Percentiles rank a stretch among this genome's conserved stretches.
Evolutionary conservation across 2,113 vertebrate genomes (phyloP).

Genomic region (Podilymbus podiceps): DNA sequence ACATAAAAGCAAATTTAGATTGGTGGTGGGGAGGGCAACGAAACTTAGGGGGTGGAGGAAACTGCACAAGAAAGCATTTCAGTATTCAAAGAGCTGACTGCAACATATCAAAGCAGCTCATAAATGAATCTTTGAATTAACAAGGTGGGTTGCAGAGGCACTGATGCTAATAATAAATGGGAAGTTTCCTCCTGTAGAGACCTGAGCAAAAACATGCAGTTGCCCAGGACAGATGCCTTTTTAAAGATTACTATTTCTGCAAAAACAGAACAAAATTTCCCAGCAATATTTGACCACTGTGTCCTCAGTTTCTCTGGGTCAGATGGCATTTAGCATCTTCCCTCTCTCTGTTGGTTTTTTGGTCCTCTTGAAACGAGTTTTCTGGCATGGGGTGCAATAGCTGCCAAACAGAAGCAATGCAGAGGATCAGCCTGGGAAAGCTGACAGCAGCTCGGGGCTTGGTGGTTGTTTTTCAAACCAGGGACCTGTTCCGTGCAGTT

Average conservation of each 20-base stretch:
- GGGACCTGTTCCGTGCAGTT: too few species aligned
- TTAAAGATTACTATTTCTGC: not conserved
- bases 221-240: not conserved
- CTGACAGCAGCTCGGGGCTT: not conserved
- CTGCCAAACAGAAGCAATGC: accelerated
- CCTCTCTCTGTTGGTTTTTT: not conserved
- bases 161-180: not conserved
- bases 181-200: not conserved
- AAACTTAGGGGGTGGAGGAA: not conserved
- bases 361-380: accelerated
- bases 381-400: not conserved
- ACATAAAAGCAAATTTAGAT: conserved; percentile 53
- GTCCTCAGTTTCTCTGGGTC: not conserved
- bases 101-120: not conserved
- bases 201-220: accelerated
- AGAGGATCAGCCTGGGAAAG: not conserved
- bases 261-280: not conserved
- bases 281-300: not conserved
- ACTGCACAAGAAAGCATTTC: not conserved
- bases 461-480: not conserved
- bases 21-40: not conserved
- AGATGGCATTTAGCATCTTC: not conserved
- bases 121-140: not conserved
- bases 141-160: not conserved
- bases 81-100: not conserved